A percentile compares a stretch with the other conserved stretches of the same genome.
Evolutionary conservation across 2,797 vertebrate species (phyloP).

Genomic region (Sphenopsis melanotis): DNA sequence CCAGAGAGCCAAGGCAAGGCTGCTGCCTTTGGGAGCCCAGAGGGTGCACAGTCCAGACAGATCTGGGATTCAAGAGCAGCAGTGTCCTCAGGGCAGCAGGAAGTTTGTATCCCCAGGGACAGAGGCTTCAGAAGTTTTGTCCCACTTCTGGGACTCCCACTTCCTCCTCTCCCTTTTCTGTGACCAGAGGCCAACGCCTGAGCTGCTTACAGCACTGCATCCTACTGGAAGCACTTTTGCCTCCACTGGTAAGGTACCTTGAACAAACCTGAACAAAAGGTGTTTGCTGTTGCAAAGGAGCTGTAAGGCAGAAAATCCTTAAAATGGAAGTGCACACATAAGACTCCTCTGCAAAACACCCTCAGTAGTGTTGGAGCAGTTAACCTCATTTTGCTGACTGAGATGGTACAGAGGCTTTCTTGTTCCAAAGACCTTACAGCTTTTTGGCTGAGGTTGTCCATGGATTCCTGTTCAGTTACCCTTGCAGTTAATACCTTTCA

Average conservation of each 20-base stretch:
- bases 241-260: background rate
- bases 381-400: background rate
- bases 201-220: background rate
- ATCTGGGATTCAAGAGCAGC: background rate
- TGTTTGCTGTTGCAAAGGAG: background rate
- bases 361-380: background rate
- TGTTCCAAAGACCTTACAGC: background rate
- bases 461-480: background rate
- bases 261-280: background rate
- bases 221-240: background rate
- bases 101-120: background rate
- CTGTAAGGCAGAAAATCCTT: background rate
- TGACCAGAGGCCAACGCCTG: fast-evolving
- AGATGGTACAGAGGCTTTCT: background rate
- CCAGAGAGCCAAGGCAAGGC: background rate
- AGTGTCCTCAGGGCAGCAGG: background rate
- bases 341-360: background rate
- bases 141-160: background rate
- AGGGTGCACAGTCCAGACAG: background rate
- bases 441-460: background rate
- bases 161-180: background rate
- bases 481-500: background rate
- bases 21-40: background rate
- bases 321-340: background rate
- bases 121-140: background rate